Evolutionary conservation across 2,797 vertebrate genomes (phyloP).

Genomic region (Pantherophis vulpinus): DNA sequence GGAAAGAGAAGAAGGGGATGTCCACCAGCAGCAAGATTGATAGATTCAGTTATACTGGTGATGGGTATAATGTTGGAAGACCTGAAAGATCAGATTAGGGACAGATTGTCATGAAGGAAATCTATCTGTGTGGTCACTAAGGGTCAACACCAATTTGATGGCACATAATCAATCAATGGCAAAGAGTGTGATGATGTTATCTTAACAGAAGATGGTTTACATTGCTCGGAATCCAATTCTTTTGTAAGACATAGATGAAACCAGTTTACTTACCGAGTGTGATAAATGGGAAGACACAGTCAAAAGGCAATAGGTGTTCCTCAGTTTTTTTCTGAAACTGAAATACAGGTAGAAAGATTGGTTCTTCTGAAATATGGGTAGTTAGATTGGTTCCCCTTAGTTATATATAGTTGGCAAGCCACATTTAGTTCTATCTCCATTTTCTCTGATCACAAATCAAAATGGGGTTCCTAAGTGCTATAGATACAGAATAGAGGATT

Average conservation of each 20-base stretch:
- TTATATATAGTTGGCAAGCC: neutral
- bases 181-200: neutral
- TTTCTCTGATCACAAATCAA: neutral
- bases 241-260: neutral
- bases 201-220: neutral
- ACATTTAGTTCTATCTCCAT: neutral
- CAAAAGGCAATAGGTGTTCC: neutral
- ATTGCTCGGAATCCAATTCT: neutral
- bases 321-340: neutral
- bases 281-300: neutral
- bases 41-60: neutral
- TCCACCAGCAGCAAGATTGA: neutral
- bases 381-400: neutral
- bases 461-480: neutral
- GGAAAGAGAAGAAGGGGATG: neutral
- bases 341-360: neutral
- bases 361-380: neutral
- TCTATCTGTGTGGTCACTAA: neutral
- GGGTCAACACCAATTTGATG: neutral
- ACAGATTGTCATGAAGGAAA: neutral
- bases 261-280: neutral
- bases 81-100: neutral
- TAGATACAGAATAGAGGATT: neutral
- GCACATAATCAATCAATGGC: neutral
- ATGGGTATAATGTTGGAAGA: neutral